Conservation (phyloP, 1,140 invertebrate genomes). For the Macrostomum lignano region DNA sequence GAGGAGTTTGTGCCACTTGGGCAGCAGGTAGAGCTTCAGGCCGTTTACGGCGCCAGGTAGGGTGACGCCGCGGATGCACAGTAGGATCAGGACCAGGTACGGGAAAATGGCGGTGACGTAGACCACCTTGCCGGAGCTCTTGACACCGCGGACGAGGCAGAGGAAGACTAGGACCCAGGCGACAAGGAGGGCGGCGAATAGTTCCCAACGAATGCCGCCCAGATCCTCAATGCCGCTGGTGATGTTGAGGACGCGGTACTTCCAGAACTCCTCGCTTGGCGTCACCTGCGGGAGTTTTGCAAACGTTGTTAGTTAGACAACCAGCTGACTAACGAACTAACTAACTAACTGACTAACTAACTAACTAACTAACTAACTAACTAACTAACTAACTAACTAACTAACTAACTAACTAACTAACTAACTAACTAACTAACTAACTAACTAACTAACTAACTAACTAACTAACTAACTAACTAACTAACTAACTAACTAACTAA, state of each 20-base stretch:
- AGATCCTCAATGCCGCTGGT: constrained; percentile 44
- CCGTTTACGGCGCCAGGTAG: constrained; percentile 14
- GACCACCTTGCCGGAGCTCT: constrained; percentile 18
- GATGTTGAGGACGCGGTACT: constrained; percentile 37
- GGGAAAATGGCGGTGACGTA: constrained; percentile 60
- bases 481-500: too few relatives aligned
- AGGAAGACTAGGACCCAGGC: constrained; percentile 50
- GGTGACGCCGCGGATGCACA: constrained; percentile 17
- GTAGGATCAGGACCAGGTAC: constrained; percentile 27
- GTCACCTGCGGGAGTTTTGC: too few relatives aligned
- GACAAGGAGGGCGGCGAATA: constrained; percentile 40
- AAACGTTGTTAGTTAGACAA: too few relatives aligned
- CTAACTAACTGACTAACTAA: too few relatives aligned
- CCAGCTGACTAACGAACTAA: too few relatives aligned
- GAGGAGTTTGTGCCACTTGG: neutral
- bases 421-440: too few relatives aligned
- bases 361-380: too few relatives aligned
- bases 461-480: too few relatives aligned
- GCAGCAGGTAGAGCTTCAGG: constrained; percentile 8
- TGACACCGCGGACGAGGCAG: constrained; percentile 37
- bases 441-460: too few relatives aligned
- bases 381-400: too few relatives aligned
- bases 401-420: too few relatives aligned
- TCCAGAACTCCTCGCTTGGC: too few relatives aligned
- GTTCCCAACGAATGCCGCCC: constrained; percentile 39